Percentiles rank a stretch among this genome's conserved stretches.
These are phyloP conservation scores for Zhuqinia jingwanae DNA, from an alignment of 2,888 invertebrate species.

Conservation along the genomic window DNA sequence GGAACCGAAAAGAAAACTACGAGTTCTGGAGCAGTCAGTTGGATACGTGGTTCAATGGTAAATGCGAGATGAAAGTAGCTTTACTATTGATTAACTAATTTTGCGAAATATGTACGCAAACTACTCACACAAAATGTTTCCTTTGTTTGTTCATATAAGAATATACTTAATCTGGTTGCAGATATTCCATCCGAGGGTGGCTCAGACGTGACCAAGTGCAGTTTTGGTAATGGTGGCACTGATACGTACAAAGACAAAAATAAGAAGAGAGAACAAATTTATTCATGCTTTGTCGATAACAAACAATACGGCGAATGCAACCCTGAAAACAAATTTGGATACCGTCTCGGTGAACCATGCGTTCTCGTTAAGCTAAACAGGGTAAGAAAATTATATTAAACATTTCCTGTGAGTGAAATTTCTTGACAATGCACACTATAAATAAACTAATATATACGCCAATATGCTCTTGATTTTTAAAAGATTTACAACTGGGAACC, in stretches of 20 bases:
- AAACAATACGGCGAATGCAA: constrained; percentile 88
- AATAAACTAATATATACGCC: background rate
- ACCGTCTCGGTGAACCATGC: constrained; percentile 94
- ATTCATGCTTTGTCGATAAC: constrained; percentile 64
- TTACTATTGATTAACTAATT: too few relatives aligned
- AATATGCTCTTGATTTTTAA: background rate
- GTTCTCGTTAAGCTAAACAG: constrained; percentile 98
- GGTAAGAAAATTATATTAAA: constrained; percentile 23
- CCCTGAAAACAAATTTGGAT: constrained; percentile 91
- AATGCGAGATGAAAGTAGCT: constrained; percentile 81
- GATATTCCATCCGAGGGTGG: constrained; percentile 80
- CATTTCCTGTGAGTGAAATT: too few relatives aligned
- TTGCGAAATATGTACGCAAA: too few relatives aligned
- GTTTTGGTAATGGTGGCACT: constrained; percentile 59
- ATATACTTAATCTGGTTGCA: constrained; percentile 12
- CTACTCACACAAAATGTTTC: too few relatives aligned
- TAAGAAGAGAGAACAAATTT: constrained; percentile 63
- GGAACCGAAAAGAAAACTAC: constrained; percentile 84
- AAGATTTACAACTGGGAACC: constrained; percentile 94
- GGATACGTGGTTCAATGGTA: constrained; percentile 89
- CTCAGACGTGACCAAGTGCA: constrained; percentile 84
- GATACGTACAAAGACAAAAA: constrained; percentile 65
- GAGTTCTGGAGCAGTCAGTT: constrained; percentile 90
- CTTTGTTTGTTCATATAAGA: too few relatives aligned
- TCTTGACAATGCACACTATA: too few relatives aligned